These are phyloP conservation scores for Meghimatium bilineatum DNA, from an alignment of 2,888 invertebrate genomes.

Conservation along the genomic window DNA sequence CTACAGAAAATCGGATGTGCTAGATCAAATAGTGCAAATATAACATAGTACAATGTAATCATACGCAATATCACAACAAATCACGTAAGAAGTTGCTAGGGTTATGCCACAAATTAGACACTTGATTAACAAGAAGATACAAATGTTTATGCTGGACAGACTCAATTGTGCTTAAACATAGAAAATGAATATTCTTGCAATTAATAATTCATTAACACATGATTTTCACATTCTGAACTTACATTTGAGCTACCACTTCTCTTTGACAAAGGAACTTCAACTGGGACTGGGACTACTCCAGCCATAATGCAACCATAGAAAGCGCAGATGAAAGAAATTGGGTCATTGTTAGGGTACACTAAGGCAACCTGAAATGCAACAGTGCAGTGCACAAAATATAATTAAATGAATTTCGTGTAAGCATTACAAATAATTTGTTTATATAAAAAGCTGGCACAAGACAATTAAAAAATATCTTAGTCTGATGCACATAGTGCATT, in stretches of 20 bases:
- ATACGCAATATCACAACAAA: no score
- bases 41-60: no score
- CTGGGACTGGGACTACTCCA: slow-evolving; percentile 98
- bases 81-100: no score
- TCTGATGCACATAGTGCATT: neutral
- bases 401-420: neutral
- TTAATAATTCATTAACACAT: neutral
- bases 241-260: slow-evolving; percentile 79
- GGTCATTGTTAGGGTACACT: slow-evolving; percentile 99
- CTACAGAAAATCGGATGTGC: no score
- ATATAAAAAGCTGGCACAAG: neutral
- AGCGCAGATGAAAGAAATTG: slow-evolving; percentile 97
- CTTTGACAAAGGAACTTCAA: slow-evolving; percentile 96
- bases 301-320: slow-evolving; percentile 99
- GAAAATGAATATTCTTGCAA: no score
- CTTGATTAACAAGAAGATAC: no score
- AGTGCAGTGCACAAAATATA: neutral
- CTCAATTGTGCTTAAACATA: no score
- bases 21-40: no score
- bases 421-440: neutral
- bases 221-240: slow-evolving; percentile 6
- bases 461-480: neutral
- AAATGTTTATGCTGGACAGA: no score
- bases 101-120: no score
- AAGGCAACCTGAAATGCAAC: slow-evolving; percentile 84